Evolutionary conservation across 2,113 vertebrate genomes (phyloP).

Genomic region (Lethenteron reissneri): DNA sequence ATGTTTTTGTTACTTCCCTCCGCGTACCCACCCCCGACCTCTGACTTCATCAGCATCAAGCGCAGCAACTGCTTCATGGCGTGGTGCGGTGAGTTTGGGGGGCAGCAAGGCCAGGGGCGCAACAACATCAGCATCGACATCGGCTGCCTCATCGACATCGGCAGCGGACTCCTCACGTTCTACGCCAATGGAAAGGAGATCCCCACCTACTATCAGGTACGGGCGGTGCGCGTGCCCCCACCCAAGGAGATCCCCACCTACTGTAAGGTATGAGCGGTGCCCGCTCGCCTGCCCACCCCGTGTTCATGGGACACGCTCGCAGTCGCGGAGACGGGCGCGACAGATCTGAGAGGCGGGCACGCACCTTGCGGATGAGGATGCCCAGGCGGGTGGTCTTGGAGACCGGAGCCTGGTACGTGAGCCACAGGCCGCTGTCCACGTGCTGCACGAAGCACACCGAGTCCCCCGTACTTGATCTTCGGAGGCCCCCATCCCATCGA

Average conservation of each 20-base stretch:
- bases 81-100: conserved; percentile 60
- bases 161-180: conserved; percentile 69
- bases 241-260: too few species aligned
- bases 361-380: conserved; percentile 77
- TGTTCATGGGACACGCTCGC: too few species aligned
- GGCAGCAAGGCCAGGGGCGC: conserved; percentile 44
- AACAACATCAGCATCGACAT: conserved; percentile 77
- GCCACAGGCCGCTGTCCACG: conserved; percentile 61
- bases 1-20: too few species aligned
- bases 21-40: too few species aligned
- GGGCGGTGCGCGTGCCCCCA: not conserved
- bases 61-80: conserved; percentile 96
- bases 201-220: conserved; percentile 68
- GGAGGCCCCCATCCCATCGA: conserved; percentile 79
- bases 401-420: conserved; percentile 86
- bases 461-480: conserved; percentile 94
- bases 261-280: too few species aligned
- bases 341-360: not conserved
- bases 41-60: conserved; percentile 37
- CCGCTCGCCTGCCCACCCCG: too few species aligned
- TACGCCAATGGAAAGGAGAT: conserved; percentile 68
- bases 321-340: too few species aligned
- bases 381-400: conserved; percentile 77
- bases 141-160: conserved; percentile 65
- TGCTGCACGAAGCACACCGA: conserved; percentile 82